Evolutionary conservation across 2,888 invertebrate genomes (phyloP), one percentile per base, ranked within the genome.

Genomic region (Pterobdella sp.): DNA sequence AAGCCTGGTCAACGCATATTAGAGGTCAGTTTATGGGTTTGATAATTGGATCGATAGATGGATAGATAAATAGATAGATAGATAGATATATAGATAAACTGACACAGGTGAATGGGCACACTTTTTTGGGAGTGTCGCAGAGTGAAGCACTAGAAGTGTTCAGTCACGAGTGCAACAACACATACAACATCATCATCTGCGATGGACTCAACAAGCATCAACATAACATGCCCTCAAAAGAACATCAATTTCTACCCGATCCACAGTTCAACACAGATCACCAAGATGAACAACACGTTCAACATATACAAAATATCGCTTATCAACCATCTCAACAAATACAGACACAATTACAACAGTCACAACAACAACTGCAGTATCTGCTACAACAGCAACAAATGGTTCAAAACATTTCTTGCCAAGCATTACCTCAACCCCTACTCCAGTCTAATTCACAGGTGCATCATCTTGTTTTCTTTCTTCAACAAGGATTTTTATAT

Each of bases 1-100:
- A 91, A 90, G 89, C 90, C 93, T 78, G 97, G 97, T 77, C 92
- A 94, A 91, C 89, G 96, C 79, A 88, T 97, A 68, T 86, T 98
- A 72, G 96, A 97, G 87, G 96, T 85, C 76, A 75, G 77, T 66
- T 36, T 3, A 36, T 37, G 10, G 34, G 7, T 37, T 35, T 36
- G 29, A 66, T 34, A 29, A 7, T 18, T 56, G 3, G n/a, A 26
- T 26, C 26, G 60, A 56, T 14, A 26, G 60, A n/a, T n/a, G 7
- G 42, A 56, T 56, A 26, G n/a, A 18, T 56, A 3, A 26, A 22
- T 56, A 14, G n/a, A 56, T 18, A 26, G 26, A 56, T 56, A 3
- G n/a, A 56, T 56, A 26, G 10, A 56, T 56, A 14, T 22, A 22
- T 56, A 14, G n/a, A 56, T 56, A 26, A 56, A 56, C 4, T 56